Evolutionary conservation across 2,797 vertebrate genomes (phyloP).

Genomic region (Leptodactylus fallax): DNA sequence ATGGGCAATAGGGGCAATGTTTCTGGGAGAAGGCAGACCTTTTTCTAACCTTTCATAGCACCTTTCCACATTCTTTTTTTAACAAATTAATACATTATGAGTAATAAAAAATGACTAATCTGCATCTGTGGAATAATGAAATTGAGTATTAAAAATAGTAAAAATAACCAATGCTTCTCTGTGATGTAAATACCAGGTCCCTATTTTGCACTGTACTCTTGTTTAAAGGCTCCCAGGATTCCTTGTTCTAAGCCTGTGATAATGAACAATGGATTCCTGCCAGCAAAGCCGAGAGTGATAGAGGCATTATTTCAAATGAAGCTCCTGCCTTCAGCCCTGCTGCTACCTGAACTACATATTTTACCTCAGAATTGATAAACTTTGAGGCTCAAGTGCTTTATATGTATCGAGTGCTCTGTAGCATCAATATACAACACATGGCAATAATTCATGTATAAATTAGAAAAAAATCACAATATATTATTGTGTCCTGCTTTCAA

Average conservation of each 20-base stretch:
- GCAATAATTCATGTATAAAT: slow-evolving; percentile 57
- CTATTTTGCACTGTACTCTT: slow-evolving; percentile 27
- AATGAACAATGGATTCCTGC: slow-evolving; percentile 60
- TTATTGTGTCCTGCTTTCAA: slow-evolving; percentile 1
- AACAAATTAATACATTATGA: neutral
- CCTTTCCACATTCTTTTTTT: neutral
- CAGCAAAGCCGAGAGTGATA: slow-evolving; percentile 50
- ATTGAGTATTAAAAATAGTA: neutral
- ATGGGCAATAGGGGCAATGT: too few species aligned
- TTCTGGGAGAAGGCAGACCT: neutral
- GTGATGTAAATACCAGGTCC: slow-evolving; percentile 22
- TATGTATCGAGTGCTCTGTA: slow-evolving; percentile 42
- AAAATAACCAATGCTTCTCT: slow-evolving; percentile 34
- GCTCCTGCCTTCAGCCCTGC: slow-evolving; percentile 29
- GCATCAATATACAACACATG: slow-evolving; percentile 6
- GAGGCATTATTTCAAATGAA: slow-evolving; percentile 47
- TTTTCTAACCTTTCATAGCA: neutral
- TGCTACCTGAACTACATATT: slow-evolving; percentile 41
- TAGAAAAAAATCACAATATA: slow-evolving; percentile 51
- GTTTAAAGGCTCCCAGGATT: slow-evolving; percentile 40
- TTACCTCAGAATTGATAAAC: slow-evolving; percentile 49
- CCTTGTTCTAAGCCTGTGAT: slow-evolving; percentile 28
- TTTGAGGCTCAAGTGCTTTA: slow-evolving; percentile 54
- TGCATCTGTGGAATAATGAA: slow-evolving; percentile 18
- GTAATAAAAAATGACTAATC: neutral